phyloP scores from a whole-genome alignment of 2,113 vertebrate species.

The Tautogolabrus adspersus region DNA sequence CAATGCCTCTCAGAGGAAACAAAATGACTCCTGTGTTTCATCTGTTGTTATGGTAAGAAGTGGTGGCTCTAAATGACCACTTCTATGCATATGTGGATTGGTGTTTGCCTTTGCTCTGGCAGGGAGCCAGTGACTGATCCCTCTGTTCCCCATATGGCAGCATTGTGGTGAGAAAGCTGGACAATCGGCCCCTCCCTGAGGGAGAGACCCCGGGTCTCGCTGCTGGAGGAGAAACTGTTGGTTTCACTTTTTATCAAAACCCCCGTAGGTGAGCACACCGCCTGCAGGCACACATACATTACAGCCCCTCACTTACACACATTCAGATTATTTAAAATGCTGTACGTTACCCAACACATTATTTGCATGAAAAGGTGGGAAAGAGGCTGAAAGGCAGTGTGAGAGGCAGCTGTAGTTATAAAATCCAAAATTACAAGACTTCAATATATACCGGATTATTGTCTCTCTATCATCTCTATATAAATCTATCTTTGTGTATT shows the following conservation, averaged over 20 bases:
- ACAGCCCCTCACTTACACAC: constrained; percentile 7
- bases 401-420: background rate
- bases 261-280: constrained; percentile 68
- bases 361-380: constrained; percentile 10
- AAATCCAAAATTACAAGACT: constrained; percentile 2
- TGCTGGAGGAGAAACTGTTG: constrained; percentile 85
- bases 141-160: constrained; percentile 95
- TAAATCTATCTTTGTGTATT: constrained; percentile 30
- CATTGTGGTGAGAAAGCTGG: constrained; percentile 89
- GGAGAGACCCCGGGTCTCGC: constrained; percentile 81
- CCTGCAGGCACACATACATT: constrained; percentile 52
- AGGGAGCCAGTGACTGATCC: constrained; percentile 84
- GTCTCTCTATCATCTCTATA: constrained; percentile 6
- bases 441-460: constrained; percentile 9
- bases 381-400: background rate
- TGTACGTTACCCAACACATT: background rate
- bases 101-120: constrained; percentile 85
- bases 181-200: constrained; percentile 81
- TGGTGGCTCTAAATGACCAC: constrained; percentile 79
- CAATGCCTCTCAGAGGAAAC: constrained; percentile 77
- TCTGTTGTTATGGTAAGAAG: constrained; percentile 88
- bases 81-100: constrained; percentile 83
- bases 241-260: constrained; percentile 82
- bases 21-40: constrained; percentile 82
- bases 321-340: constrained; percentile 22